Base-by-base conservation (phyloP, 2,113 vertebrate genomes). In the Trichomycterus rosablanca region DNA sequence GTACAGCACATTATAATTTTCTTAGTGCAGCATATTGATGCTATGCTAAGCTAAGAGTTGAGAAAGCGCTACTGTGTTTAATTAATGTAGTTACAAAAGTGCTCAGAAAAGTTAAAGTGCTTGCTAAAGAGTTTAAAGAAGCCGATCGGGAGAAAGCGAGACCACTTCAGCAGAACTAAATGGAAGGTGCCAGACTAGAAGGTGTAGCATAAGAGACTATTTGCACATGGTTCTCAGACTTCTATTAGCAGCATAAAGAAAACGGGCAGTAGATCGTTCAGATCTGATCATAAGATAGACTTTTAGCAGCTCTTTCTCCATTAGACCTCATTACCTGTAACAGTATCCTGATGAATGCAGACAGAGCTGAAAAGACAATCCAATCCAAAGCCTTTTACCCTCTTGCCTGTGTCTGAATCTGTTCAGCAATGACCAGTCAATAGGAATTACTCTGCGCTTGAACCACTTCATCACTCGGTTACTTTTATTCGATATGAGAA, bases 251-350 rank as follows among this genome's bases (percentile, higher is more conserved):
- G 49, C 42, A 64, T 15, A 32, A 49, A 71, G 51, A 68, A 34
- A 60, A 50, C 48, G n/a, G n/a, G n/a, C n/a, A n/a, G n/a, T n/a
- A n/a, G n/a, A n/a, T n/a, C n/a, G n/a, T n/a, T n/a, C n/a, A 40
- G 24, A 63, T 74, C 23, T 19, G 34, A 67, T 35, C 55, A 48
- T 39, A 49, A 52, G 64, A 70, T 53, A 61, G 40, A 66, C 54
- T 54, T 72, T 69, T 64, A 37, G 71, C 63, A 56, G 59, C 5
- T 63, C 52, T 49, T 19, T 69, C 57, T 55, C 51, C 62, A 74
- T 77, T 78, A 77, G 35, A 32, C 12, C 39, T 62, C 70, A 83
- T 85, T 78, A 82, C 55, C 69, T 72, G 81, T 80, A 83, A 78
- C 58, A 44, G 66, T 66, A 80, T 70, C 61, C 37, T 56, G 53